Evolutionary conservation across 2,797 vertebrate genomes (phyloP), one percentile per base, ranked within the genome.

Genomic region (Pelochelys cantorii): DNA sequence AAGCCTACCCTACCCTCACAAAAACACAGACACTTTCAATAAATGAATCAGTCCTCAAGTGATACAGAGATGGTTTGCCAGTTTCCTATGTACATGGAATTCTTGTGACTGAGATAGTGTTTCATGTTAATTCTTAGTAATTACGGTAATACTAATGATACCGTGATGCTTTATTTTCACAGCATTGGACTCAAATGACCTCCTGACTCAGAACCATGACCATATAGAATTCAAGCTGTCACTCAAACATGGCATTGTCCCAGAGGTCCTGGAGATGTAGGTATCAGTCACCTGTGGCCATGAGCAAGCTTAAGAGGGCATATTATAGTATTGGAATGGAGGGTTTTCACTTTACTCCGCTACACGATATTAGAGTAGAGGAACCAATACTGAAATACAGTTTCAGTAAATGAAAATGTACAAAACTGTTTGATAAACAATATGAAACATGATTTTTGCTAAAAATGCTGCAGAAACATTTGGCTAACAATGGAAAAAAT

Each of bases 1-100:
- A 94, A 88, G 85, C 90, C 74, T 29, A 79, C n/a, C 23, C n/a
- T 93, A 42, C 80, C 85, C 55, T 93, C 84, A 90, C 89, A 80
- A 81, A 53, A 79, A 90, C 93, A 81, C 84, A 88, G 92, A 86
- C 93, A 95, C 93, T 74, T 87, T 95, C 93, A 96, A 87, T 84
- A 91, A 96, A 94, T 94, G 94, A 96, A 96, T 97, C 90, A 93
- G 86, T 93, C 84, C 48, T 93, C 62, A 75, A 56, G 81, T 93
- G 84, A 68, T 95, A 94, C 93, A 84, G 89, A 84, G 92, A 87
- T 94, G 94, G 23, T 75, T 25, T 75, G 71, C 71, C 23, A 48
- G 71, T 95, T 95, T 95, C 87, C 62, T 65, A 91, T 83, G 84
- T 83, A 92, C 96, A 93, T 91, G 92, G 95, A 94, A 95, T 85